phyloP scores from a whole-genome alignment of 2,113 vertebrate species.

The Channa maculata region DNA sequence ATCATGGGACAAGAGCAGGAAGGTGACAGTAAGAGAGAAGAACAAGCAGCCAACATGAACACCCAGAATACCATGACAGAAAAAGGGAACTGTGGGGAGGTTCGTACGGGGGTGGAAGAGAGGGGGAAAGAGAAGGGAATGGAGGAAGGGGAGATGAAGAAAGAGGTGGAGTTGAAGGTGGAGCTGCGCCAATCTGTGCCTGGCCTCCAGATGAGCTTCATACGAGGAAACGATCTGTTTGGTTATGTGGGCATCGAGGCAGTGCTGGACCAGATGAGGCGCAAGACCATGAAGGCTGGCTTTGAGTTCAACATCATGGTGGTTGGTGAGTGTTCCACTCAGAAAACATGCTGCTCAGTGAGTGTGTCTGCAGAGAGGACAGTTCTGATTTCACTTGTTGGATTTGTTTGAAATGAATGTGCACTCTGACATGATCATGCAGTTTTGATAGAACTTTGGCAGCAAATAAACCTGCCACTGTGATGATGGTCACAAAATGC shows the following conservation, averaged over 20 bases:
- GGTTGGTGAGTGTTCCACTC: constrained; percentile 86
- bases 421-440: too few species aligned
- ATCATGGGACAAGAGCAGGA: constrained; percentile 27
- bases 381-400: too few species aligned
- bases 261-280: constrained; percentile 93
- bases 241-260: constrained; percentile 95
- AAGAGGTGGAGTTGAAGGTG: constrained; percentile 44
- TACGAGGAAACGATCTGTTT: constrained; percentile 81
- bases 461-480: not conserved
- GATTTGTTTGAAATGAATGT: too few species aligned
- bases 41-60: not conserved
- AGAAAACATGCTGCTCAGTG: not conserved
- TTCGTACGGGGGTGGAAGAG: constrained; percentile 47
- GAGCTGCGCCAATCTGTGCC: constrained; percentile 45
- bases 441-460: too few species aligned
- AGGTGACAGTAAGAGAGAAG: constrained; percentile 9
- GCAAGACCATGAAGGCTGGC: constrained; percentile 95
- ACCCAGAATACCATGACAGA: not conserved
- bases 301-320: constrained; percentile 99
- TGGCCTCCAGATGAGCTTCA: constrained; percentile 61
- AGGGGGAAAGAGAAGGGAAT: constrained; percentile 58
- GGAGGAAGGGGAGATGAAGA: constrained; percentile 39
- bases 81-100: constrained; percentile 2
- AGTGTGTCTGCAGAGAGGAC: too few species aligned
- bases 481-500: not conserved